Base-by-base conservation (phyloP, 2,797 vertebrate genomes). In the Iguana delicatissima region DNA sequence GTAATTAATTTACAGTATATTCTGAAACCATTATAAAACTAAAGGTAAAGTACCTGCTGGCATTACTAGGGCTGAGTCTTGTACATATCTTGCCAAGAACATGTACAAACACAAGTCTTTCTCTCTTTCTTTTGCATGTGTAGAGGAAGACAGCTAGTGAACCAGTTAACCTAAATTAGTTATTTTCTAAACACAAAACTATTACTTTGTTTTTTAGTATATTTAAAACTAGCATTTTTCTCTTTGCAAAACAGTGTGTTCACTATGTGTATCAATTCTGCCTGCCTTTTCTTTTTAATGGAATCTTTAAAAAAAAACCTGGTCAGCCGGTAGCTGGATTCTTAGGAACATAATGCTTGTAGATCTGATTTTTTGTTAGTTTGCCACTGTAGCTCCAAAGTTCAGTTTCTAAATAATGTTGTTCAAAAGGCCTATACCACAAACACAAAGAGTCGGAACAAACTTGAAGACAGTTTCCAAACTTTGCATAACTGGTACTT, bases 31-130 rank as follows among this genome's bases (percentile, higher is more conserved):
- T 50, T 62, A 84, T n/a, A 79, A 46, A 57, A 22, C 12, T n/a
- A 29, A 85, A 55, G 0, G 46, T 84, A 67, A 89, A 89, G 12
- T 0, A 0, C 1, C 0, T 0, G 0, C 55, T 90, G 1, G 32
- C 35, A 85, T 74, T 22, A 32, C 83, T n/a, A 29, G 9, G 62
- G 10, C 18, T 64, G n/a, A 0, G 4, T 85, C 80, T 38, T 67
- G 13, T 24, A 0, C 24, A 22, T 29, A 22, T 59, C 85, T 38
- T 85, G 82, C 46, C 72, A 55, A 82, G 8, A 67, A 6, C 16
- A 0, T 26, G 6, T 0, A 52, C 89, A 8, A 1, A 0, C 0
- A 18, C 42, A 88, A 4, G 46, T 84, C 20, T 52, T 85, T 10
- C 59, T 59, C 52, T 52, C 52, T 62, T 12, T 69, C 26, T 32